phyloP scores from a whole-genome alignment of 2,797 vertebrate species.

The Pangasius macronema region DNA sequence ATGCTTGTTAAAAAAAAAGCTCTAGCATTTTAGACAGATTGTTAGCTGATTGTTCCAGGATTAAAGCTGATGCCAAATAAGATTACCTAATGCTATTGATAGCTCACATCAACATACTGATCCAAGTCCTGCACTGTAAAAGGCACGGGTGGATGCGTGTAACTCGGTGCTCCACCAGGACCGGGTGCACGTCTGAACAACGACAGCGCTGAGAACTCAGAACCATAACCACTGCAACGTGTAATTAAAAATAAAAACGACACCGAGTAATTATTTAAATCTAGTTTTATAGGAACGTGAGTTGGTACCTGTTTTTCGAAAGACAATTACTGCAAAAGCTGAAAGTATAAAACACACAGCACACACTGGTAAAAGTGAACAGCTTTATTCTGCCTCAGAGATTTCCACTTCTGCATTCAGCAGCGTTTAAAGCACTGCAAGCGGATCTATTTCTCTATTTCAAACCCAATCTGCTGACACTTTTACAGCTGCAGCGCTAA shows the following conservation, averaged over 20 bases:
- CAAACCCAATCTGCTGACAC: not conserved
- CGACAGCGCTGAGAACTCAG: not conserved
- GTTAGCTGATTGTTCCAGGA: not conserved
- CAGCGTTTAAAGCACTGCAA: not conserved
- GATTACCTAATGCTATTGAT: conserved; percentile 16
- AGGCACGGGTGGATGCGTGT: not conserved
- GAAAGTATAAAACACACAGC: not conserved
- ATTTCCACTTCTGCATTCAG: conserved; percentile 28
- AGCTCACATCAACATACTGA: not conserved
- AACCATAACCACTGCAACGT: no score
- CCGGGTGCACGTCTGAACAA: not conserved
- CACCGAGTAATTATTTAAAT: not conserved
- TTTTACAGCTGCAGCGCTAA: not conserved
- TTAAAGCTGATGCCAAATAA: not conserved
- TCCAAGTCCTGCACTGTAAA: not conserved
- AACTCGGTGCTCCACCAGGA: not conserved
- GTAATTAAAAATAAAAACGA: not conserved
- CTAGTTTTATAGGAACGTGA: not conserved
- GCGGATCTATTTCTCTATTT: conserved; percentile 1
- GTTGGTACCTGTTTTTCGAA: not conserved
- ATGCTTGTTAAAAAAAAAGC: not conserved
- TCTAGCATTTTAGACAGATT: not conserved
- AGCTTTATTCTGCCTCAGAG: not conserved
- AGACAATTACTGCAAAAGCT: not conserved
- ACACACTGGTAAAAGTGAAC: not conserved